These are phyloP conservation scores for Scylla paramamosain DNA, from an alignment of 1,140 invertebrate genomes.

Conservation along the genomic window DNA sequence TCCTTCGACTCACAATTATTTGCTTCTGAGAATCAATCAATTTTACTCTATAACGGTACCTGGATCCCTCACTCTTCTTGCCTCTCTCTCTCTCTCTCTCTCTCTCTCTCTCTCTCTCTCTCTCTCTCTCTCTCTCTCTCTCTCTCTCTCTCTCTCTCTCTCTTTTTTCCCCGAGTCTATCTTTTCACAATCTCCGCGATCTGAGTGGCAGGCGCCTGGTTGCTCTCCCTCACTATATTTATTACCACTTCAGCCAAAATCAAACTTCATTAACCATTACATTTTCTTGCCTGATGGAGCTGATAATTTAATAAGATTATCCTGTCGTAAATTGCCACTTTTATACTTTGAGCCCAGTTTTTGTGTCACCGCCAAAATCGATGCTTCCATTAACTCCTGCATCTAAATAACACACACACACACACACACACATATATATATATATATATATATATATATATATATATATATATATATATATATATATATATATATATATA, in stretches of 20 bases:
- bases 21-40: too few relatives aligned
- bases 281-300: background rate
- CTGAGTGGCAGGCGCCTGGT: background rate
- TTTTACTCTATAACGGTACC: too few relatives aligned
- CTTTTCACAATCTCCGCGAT: background rate
- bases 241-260: background rate
- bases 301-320: slow-evolving; percentile 8
- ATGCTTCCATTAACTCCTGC: background rate
- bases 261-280: background rate
- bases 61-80: too few relatives aligned
- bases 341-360: background rate
- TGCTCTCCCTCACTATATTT: background rate
- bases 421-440: too few relatives aligned
- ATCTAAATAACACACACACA: background rate
- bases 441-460: too few relatives aligned
- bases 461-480: too few relatives aligned
- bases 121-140: too few relatives aligned
- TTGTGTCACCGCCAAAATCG: background rate
- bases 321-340: background rate
- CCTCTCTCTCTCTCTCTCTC: too few relatives aligned
- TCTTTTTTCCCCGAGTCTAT: too few relatives aligned
- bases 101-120: too few relatives aligned
- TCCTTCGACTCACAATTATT: too few relatives aligned
- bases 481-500: too few relatives aligned
- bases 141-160: background rate